These are phyloP conservation scores for Anisognathus igniventris DNA, from an alignment of 2,797 vertebrate species.

Conservation along the genomic window DNA sequence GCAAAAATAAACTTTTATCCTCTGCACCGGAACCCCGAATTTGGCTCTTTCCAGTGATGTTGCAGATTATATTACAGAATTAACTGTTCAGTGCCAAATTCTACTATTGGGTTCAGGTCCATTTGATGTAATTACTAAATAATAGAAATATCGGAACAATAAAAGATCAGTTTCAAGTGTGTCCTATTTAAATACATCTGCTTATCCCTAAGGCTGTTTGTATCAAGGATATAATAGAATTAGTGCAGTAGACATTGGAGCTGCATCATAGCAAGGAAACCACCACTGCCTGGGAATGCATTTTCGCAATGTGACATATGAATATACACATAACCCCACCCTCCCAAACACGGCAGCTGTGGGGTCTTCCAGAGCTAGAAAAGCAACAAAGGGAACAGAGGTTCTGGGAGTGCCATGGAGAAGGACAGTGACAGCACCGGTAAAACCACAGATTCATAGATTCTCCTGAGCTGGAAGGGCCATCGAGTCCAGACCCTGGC, in stretches of 20 bases:
- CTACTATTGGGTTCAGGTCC: background rate
- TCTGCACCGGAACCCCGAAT: background rate
- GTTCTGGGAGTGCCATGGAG: background rate
- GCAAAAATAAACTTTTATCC: background rate
- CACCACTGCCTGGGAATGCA: background rate
- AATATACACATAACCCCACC: background rate
- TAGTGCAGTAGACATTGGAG: background rate
- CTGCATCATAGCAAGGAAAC: background rate
- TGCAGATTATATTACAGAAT: background rate
- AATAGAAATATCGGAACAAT: background rate
- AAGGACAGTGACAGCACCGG: background rate
- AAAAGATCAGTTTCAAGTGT: background rate
- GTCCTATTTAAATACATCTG: background rate
- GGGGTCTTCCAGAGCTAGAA: background rate
- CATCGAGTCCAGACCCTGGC: fast-evolving
- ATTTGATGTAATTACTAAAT: background rate
- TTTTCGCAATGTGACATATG: background rate
- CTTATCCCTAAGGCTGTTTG: background rate
- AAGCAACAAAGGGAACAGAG: background rate
- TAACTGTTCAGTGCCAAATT: background rate
- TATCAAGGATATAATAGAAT: background rate
- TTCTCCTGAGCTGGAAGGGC: background rate
- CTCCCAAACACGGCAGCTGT: background rate
- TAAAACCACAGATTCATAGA: background rate
- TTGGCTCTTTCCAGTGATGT: background rate